Evolutionary conservation across 2,888 invertebrate genomes (phyloP).

Genomic region (Globia sparganii): DNA sequence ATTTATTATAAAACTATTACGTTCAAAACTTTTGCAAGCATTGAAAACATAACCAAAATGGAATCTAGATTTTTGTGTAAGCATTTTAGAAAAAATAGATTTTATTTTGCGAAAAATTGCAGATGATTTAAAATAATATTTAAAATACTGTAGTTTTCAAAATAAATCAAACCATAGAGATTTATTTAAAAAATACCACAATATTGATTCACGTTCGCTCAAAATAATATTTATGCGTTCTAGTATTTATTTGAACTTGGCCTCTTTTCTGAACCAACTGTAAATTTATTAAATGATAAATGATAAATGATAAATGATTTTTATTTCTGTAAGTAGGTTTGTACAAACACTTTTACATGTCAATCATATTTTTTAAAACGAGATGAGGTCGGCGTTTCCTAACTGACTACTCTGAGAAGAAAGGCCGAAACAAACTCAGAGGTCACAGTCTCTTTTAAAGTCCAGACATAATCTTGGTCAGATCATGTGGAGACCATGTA

Average conservation of each 20-base stretch:
- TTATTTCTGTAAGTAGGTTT: no score
- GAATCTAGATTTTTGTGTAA: conserved; percentile 17
- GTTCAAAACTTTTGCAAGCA: background rate
- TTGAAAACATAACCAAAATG: conserved; percentile 13
- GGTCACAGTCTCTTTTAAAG: no score
- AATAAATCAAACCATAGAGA: conserved; percentile 24
- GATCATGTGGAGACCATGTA: no score
- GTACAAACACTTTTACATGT: no score
- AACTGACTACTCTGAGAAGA: no score
- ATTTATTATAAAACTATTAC: background rate
- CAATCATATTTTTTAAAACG: no score
- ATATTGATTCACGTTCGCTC: conserved; percentile 44
- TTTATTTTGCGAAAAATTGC: conserved; percentile 11
- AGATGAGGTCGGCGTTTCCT: no score
- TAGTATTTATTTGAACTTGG: conserved; percentile 56
- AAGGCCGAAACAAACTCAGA: no score
- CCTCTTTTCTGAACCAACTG: conserved; percentile 44
- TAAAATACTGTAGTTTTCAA: background rate
- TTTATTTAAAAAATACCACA: conserved; percentile 27
- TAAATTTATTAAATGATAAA: conserved; percentile 42
- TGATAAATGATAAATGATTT: no score
- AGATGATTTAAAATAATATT: background rate
- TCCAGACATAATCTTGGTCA: no score
- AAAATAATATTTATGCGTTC: conserved; percentile 41
- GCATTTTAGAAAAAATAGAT: conserved; percentile 10